Percentiles rank a stretch among this genome's conserved stretches.
Evolutionary conservation across 1,140 invertebrate genomes (phyloP).

Genomic region (Procambarus clarkii): DNA sequence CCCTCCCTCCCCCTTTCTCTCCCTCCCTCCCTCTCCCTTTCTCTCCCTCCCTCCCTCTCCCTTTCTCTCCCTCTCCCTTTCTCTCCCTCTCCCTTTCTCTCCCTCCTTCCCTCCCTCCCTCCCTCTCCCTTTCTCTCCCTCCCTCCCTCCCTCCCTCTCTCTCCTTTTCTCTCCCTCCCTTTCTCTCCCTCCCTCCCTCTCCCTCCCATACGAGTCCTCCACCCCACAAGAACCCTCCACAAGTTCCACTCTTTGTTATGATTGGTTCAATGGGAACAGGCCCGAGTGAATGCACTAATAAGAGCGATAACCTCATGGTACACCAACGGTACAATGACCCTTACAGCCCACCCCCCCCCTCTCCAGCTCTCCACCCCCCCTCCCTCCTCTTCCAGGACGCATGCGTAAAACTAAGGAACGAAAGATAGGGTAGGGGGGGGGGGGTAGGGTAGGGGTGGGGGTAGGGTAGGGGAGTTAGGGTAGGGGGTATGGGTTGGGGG

Average conservation of each 20-base stretch:
- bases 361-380: too few relatives aligned
- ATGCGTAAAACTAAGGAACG: too few relatives aligned
- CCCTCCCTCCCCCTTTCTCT: too few relatives aligned
- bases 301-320: constrained; percentile 22
- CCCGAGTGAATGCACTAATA: constrained; percentile 1
- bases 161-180: not conserved
- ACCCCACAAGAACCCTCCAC: constrained; percentile 8
- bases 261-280: constrained; percentile 32
- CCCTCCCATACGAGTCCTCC: not conserved
- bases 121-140: too few relatives aligned
- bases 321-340: constrained; percentile 21
- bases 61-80: not conserved
- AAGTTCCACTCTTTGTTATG: constrained; percentile 22
- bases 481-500: too few relatives aligned
- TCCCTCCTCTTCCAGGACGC: not conserved
- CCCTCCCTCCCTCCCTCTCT: not conserved
- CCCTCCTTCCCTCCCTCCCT: not conserved
- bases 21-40: not conserved
- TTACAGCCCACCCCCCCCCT: too few relatives aligned
- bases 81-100: constrained; percentile 13
- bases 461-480: too few relatives aligned
- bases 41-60: not conserved
- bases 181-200: constrained; percentile 12
- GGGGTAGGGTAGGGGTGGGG: too few relatives aligned
- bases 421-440: too few relatives aligned